Conservation (phyloP, 2,797 vertebrate genomes). For the Platalea minor region DNA sequence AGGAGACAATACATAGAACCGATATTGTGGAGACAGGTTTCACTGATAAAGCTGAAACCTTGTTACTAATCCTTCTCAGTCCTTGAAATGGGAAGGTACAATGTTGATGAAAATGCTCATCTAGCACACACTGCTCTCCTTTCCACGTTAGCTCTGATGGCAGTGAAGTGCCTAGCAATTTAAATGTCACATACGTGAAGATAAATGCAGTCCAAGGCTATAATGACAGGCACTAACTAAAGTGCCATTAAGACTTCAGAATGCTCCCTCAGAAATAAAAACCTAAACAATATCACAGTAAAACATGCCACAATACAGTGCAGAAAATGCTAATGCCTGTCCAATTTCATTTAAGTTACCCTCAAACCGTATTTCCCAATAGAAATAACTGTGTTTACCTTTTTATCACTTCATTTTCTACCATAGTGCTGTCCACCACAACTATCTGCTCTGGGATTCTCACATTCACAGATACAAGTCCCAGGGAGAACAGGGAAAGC, state of each 20-base stretch:
- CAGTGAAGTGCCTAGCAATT: background rate
- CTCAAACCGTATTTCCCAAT: background rate
- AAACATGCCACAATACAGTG: background rate
- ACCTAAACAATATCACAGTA: background rate
- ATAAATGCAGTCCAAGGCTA: background rate
- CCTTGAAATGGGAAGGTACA: background rate
- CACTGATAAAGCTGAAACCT: conserved; percentile 8
- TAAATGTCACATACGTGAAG: background rate
- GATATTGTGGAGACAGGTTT: background rate
- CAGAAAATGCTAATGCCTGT: background rate
- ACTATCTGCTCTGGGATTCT: conserved; percentile 93
- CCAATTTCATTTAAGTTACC: background rate
- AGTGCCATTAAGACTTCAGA: background rate
- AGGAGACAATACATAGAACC: background rate
- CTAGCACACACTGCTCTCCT: background rate
- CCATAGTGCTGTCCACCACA: conserved; percentile 91
- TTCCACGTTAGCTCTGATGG: background rate
- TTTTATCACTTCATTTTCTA: conserved; percentile 89
- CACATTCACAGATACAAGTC: conserved; percentile 82
- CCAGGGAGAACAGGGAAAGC: conserved; percentile 86
- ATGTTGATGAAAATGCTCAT: background rate
- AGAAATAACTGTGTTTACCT: conserved; percentile 72
- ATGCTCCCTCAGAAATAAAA: background rate
- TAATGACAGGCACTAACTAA: background rate
- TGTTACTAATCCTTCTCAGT: background rate